Percentiles rank a stretch among this genome's conserved stretches.
These are phyloP conservation scores for Myotis planiceps DNA, from an alignment of 2,797 vertebrate genomes.

Conservation along the genomic window DNA sequence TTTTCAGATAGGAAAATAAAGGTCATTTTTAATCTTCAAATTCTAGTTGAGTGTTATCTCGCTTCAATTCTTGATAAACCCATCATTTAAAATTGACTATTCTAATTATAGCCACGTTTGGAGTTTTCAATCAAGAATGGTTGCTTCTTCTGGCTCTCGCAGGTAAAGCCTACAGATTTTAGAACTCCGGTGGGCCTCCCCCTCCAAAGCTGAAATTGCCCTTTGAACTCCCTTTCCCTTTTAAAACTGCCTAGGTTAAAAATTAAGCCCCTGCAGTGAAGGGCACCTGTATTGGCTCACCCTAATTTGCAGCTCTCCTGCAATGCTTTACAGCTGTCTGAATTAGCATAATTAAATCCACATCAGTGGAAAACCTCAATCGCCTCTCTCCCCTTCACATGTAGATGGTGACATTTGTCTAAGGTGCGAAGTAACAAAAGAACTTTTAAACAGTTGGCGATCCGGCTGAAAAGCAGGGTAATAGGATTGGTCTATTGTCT, in stretches of 20 bases:
- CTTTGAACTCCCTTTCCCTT: conserved; percentile 81
- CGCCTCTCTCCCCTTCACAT: conserved; percentile 92
- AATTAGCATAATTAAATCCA: conserved; percentile 98
- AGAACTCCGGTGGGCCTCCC: conserved; percentile 60
- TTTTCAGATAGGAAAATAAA: conserved; percentile 42
- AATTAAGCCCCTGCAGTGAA: conserved; percentile 88
- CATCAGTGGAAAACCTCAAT: conserved; percentile 95
- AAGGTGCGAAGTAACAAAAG: conserved; percentile 90
- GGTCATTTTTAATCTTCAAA: conserved; percentile 22
- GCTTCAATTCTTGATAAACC: conserved; percentile 47
- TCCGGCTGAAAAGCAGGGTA: conserved; percentile 88
- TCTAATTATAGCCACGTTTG: conserved; percentile 12
- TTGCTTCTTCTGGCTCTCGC: conserved; percentile 50
- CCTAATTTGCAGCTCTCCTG: conserved; percentile 87
- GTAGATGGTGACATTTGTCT: conserved; percentile 94
- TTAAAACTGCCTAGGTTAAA: conserved; percentile 88
- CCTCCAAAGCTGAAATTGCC: conserved; percentile 78
- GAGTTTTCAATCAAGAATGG: conserved; percentile 43
- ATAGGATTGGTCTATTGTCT: conserved; percentile 89
- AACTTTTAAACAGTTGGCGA: conserved; percentile 87
- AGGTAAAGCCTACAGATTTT: conserved; percentile 33
- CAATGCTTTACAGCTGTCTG: conserved; percentile 90
- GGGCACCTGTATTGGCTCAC: conserved; percentile 93
- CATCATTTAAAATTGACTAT: conserved; percentile 25
- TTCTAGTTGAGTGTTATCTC: conserved; percentile 49